These are phyloP conservation scores for Atherinosoma microstoma DNA, from an alignment of 2,797 vertebrate species.

Conservation along the genomic window DNA sequence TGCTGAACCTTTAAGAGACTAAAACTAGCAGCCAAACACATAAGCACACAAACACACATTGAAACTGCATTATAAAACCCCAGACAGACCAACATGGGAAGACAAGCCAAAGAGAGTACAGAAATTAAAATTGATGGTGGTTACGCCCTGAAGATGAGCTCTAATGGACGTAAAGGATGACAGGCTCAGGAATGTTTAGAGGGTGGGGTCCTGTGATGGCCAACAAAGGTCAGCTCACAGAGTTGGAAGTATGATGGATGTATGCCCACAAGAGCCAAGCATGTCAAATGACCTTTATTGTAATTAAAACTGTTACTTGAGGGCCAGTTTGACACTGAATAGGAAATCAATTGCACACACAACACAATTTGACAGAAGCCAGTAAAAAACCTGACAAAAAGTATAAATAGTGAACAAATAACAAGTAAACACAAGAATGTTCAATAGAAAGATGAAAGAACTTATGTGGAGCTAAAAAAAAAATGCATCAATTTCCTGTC, in stretches of 20 bases:
- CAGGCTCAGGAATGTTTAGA: slow-evolving; percentile 16
- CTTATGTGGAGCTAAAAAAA: not conserved
- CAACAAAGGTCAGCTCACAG: slow-evolving; percentile 72
- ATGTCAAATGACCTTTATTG: slow-evolving; percentile 71
- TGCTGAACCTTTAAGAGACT: slow-evolving; percentile 17
- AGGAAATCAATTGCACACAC: slow-evolving; percentile 39
- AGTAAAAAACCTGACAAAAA: not conserved
- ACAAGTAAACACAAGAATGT: not conserved
- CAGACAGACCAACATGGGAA: slow-evolving; percentile 46
- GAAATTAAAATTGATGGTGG: slow-evolving; percentile 67
- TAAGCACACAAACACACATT: slow-evolving; percentile 25
- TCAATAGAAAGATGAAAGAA: not conserved
- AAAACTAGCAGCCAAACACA: slow-evolving; percentile 9
- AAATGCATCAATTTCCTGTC: not conserved
- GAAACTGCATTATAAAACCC: slow-evolving; percentile 40
- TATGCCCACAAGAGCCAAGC: slow-evolving; percentile 28
- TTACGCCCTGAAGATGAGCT: slow-evolving; percentile 64
- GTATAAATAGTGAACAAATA: not conserved
- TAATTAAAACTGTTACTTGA: slow-evolving; percentile 64
- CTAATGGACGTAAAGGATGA: slow-evolving; percentile 65
- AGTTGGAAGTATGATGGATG: slow-evolving; percentile 69
- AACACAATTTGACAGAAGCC: slow-evolving; percentile 6
- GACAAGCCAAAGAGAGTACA: slow-evolving; percentile 23
- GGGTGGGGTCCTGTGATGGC: slow-evolving; percentile 11
- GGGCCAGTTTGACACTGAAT: slow-evolving; percentile 31